phyloP scores from a whole-genome alignment of 2,113 vertebrate species.

The Salvator merianae region DNA sequence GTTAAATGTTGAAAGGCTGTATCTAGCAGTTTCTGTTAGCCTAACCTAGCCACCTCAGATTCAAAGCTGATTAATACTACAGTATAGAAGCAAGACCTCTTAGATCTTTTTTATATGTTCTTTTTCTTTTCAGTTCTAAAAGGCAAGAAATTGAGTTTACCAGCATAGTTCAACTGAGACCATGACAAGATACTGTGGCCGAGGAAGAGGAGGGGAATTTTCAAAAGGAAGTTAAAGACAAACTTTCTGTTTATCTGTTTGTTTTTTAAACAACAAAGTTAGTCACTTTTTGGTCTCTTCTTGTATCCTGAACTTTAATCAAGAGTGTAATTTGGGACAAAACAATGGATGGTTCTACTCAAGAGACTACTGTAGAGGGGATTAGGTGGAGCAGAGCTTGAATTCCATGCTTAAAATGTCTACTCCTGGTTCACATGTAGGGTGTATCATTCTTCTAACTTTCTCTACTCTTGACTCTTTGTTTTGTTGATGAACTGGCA shows the following conservation, averaged over 20 bases:
- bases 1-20: not conserved
- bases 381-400: constrained; percentile 9
- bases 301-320: constrained; percentile 18
- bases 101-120: not conserved
- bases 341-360: not conserved
- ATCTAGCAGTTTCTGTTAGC: not conserved
- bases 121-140: constrained; percentile 66
- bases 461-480: not conserved
- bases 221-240: not conserved
- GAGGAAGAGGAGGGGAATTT: constrained; percentile 18
- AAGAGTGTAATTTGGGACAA: constrained; percentile 19
- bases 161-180: constrained; percentile 58
- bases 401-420: constrained; percentile 47
- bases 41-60: not conserved
- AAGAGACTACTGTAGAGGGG: constrained; percentile 4
- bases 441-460: not conserved
- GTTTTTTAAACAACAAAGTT: not conserved
- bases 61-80: not conserved
- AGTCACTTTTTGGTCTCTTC: not conserved
- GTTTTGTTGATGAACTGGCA: constrained; percentile 29
- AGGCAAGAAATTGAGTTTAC: constrained; percentile 76
- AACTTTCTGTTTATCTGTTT: not conserved
- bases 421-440: constrained; percentile 7
- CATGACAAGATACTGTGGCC: constrained; percentile 10
- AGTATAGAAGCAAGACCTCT: not conserved